phyloP scores from a whole-genome alignment of 2,113 vertebrate species.

The Quiscalus mexicanus region DNA sequence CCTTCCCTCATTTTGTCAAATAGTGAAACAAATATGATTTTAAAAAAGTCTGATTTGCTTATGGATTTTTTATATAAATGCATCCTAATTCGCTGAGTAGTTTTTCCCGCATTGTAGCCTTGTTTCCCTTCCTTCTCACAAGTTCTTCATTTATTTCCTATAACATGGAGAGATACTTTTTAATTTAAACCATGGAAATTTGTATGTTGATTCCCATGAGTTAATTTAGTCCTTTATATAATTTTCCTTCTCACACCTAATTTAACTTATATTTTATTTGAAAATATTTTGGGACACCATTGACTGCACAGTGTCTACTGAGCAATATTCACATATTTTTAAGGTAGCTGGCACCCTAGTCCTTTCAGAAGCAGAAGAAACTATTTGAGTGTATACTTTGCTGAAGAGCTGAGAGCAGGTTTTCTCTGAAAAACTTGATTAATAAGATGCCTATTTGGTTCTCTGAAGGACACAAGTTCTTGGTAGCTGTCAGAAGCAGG shows the following conservation, averaged over 20 bases:
- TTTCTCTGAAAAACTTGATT: background rate
- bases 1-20: background rate
- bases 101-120: background rate
- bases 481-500: background rate
- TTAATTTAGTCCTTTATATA: background rate
- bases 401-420: background rate
- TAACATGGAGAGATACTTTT: background rate
- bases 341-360: background rate
- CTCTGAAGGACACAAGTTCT: background rate
- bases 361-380: background rate
- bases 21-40: background rate
- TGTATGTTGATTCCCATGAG: background rate
- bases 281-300: background rate
- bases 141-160: background rate
- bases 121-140: background rate
- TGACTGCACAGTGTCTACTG: background rate
- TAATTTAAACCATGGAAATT: background rate
- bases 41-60: rapidly evolving
- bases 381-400: background rate
- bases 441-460: background rate
- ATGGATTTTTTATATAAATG: background rate
- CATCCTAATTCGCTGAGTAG: background rate
- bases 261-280: background rate
- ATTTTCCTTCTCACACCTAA: background rate
- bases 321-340: background rate